Conservation (phyloP, 2,888 invertebrate species). For the Pristionchus exspectatus region DNA sequence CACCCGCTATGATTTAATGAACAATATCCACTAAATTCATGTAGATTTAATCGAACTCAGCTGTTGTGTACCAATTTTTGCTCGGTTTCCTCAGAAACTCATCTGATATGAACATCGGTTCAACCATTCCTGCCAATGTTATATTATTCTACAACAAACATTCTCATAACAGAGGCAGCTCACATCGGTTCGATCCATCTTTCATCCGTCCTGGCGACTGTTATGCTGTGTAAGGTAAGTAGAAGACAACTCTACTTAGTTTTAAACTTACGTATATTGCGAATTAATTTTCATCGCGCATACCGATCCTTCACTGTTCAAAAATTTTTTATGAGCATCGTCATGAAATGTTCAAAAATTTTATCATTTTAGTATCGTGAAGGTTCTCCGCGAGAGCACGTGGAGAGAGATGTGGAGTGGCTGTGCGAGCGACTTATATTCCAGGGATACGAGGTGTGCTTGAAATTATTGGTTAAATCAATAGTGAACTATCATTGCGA, state of each 20-base stretch:
- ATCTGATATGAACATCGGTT: no score
- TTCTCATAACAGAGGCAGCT: slow-evolving; percentile 66
- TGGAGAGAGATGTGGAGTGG: slow-evolving; percentile 63
- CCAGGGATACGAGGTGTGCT: slow-evolving; percentile 63
- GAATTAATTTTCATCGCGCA: no score
- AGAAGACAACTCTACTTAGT: not conserved
- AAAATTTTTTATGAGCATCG: no score
- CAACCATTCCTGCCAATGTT: no score
- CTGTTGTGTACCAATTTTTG: no score
- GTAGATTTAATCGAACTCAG: no score
- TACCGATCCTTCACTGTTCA: no score
- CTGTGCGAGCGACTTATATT: slow-evolving; percentile 61
- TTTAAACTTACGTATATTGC: not conserved
- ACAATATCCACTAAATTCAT: no score
- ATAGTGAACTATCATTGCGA: no score
- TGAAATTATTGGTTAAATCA: no score
- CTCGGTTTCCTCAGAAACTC: no score
- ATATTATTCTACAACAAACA: not conserved
- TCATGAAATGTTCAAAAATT: not conserved
- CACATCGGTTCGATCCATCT: slow-evolving; percentile 69
- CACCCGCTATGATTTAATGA: no score
- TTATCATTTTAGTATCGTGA: slow-evolving; percentile 20
- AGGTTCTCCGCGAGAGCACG: slow-evolving; percentile 54
- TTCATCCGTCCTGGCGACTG: slow-evolving; percentile 64
- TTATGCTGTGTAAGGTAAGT: slow-evolving; percentile 67